These are phyloP conservation scores for Hydraecia micacea DNA, from an alignment of 2,888 invertebrate genomes.

Conservation along the genomic window DNA sequence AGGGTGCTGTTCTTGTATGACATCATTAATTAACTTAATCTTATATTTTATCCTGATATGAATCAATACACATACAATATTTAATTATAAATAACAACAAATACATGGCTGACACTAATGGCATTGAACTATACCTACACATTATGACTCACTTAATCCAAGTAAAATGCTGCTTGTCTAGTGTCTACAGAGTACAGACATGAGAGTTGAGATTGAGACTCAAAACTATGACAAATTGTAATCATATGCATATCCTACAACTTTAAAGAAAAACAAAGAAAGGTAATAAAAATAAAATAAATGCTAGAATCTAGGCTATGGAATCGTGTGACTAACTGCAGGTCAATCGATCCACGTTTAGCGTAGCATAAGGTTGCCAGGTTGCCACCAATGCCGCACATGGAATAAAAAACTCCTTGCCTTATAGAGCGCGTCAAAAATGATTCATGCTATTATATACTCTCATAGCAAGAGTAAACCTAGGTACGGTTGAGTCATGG, in stretches of 20 bases:
- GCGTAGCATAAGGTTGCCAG: neutral
- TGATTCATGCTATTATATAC: conserved; percentile 36
- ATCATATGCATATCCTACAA: neutral
- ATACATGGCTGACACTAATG: conserved; percentile 24
- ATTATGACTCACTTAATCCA: conserved; percentile 25
- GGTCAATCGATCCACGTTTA: conserved; percentile 38
- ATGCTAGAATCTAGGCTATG: conserved; percentile 31
- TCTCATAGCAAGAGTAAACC: conserved; percentile 1
- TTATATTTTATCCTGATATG: conserved; percentile 20
- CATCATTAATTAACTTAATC: neutral
- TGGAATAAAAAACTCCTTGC: conserved; percentile 24
- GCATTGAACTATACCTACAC: conserved; percentile 24
- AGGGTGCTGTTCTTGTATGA: neutral
- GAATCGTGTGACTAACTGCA: conserved; percentile 2
- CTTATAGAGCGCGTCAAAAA: conserved; percentile 10
- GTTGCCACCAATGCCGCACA: neutral
- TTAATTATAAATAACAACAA: conserved; percentile 7
- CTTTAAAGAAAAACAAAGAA: neutral
- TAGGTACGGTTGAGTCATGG: conserved; percentile 35
- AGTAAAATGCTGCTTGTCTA: conserved; percentile 7
- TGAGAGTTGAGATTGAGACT: neutral
- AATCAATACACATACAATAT: conserved; percentile 26
- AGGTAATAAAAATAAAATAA: neutral
- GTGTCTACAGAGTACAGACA: too few species aligned
- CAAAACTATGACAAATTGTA: neutral